Evolutionary conservation across 2,888 invertebrate species (phyloP), one percentile per base, ranked within the genome.

Genomic region (Pandemis heparana): DNA sequence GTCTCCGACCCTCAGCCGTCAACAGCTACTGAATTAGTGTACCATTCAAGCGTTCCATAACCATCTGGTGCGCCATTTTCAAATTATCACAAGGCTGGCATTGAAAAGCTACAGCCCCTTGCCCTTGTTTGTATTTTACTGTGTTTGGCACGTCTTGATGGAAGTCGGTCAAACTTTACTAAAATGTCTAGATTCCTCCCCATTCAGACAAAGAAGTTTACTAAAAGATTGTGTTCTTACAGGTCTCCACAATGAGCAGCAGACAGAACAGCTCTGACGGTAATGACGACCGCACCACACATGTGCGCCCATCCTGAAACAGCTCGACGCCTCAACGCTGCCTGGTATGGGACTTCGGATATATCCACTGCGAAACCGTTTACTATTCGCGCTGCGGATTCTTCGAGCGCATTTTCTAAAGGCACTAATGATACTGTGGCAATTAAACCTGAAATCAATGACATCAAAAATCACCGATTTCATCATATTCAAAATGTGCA

Each of bases 311-410:
- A 94, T 14, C 89, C 87, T 1, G 81, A 74, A 0, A 77, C 5
- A 0, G 82, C 80, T 73, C 76, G 85, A 39, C 88, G 81, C 12
- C 86, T 83, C 60, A 94, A 73, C 16, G 89, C 81, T 0, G 90
- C 93, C 77, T 93, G 93, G 79, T 95, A 95, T 6, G 94, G 94
- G 12, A 93, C 81, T 59, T 89, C 85, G 3, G 80, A 84, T 69
- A 95, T 93, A 77, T 91, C 87, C 41, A 92, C 88, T 78, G 85
- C 86, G 77, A 83, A 87, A 12, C 95, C 95, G 78, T 95, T 95
- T 1, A 94, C 92, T 76, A 94, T 89, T 41, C 92, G 85, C 9
- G 84, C 82, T 68, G 84, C 74, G 78, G 71, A 18, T 81, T 80
- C 76, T 18, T 72, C 46, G 46, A 74, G 23, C 14, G 62, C 48